These are phyloP conservation scores for Pantala flavescens DNA, from an alignment of 1,140 invertebrate species.

Conservation along the genomic window DNA sequence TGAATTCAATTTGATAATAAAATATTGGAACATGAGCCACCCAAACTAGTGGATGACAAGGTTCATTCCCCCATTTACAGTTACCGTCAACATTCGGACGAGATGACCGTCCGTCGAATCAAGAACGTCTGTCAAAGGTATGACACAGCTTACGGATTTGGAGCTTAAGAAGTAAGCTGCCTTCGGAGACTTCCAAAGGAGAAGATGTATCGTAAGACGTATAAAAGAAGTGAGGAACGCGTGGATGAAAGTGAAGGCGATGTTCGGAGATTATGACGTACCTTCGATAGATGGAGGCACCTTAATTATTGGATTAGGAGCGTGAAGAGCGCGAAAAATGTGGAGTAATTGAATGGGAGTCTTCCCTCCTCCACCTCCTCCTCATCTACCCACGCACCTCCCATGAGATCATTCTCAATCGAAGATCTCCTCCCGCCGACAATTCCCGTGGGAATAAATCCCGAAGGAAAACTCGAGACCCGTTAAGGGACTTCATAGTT, in stretches of 20 bases:
- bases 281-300: background rate
- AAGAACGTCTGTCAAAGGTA: no score
- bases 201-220: no score
- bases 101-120: no score
- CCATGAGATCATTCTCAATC: background rate
- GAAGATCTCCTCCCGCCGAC: background rate
- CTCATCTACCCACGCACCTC: background rate
- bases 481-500: background rate
- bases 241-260: background rate
- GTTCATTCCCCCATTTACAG: no score
- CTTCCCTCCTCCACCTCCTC: background rate
- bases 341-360: background rate
- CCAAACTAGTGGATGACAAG: no score
- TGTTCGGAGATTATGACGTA: background rate
- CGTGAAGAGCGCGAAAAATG: background rate
- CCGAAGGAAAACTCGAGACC: background rate
- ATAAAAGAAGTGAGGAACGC: no score
- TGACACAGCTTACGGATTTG: no score
- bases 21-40: no score
- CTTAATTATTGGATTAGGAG: conserved; percentile 7
- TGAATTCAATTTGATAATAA: no score
- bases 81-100: no score
- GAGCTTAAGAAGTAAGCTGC: no score
- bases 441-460: conserved; percentile 5
- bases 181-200: no score